phyloP scores from a whole-genome alignment of 2,113 vertebrate genomes.

The Pelodiscus sinensis region DNA sequence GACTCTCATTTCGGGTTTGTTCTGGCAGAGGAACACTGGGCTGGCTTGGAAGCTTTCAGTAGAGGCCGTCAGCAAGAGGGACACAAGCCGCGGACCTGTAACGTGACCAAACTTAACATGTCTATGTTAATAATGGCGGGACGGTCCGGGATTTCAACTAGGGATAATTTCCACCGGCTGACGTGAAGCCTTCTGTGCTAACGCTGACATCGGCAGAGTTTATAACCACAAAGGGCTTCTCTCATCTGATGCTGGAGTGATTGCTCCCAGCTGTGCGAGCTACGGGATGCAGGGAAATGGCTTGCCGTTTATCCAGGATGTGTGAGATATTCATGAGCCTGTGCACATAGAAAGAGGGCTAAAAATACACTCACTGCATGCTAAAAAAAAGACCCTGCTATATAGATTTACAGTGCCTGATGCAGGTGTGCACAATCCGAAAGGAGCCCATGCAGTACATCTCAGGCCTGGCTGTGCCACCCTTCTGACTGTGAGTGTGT shows the following conservation, averaged over 20 bases:
- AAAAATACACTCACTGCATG: background rate
- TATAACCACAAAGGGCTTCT: background rate
- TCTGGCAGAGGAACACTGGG: background rate
- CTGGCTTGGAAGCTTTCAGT: background rate
- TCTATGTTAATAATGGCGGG: background rate
- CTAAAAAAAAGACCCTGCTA: background rate
- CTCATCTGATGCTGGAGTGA: background rate
- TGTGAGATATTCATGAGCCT: background rate
- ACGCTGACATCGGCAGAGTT: background rate
- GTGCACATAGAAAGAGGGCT: background rate
- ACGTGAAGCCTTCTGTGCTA: background rate
- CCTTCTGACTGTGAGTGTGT: too few species aligned
- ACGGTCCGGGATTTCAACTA: background rate
- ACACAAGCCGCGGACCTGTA: background rate
- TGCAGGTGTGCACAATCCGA: background rate
- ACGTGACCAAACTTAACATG: background rate
- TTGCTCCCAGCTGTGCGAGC: conserved; percentile 28
- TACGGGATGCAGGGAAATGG: background rate
- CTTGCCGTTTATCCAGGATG: background rate
- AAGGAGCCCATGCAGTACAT: background rate
- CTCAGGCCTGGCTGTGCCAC: too few species aligned
- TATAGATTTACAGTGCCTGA: background rate
- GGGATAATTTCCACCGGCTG: background rate
- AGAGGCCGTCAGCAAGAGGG: background rate
- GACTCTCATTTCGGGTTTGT: background rate